phyloP scores from a whole-genome alignment of 1,140 invertebrate genomes.

The Drosophila lowei region DNA sequence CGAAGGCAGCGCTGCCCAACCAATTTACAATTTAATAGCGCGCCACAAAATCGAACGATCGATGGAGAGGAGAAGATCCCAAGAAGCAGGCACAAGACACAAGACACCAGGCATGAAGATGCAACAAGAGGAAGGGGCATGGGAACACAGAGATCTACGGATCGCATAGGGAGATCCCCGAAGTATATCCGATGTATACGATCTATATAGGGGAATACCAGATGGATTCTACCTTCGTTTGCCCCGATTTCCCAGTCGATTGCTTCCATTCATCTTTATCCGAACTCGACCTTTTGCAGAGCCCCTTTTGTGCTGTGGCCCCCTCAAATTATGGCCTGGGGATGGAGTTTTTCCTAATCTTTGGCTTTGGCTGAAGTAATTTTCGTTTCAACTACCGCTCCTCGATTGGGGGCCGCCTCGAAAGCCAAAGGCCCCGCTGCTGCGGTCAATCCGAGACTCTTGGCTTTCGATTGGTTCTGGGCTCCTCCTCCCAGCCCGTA shows the following conservation, averaged over 20 bases:
- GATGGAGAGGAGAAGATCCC: slow-evolving; percentile 15
- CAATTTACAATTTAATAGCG: slow-evolving; percentile 81
- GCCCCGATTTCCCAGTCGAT: no score
- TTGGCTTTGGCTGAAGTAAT: slow-evolving; percentile 44
- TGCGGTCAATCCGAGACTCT: slow-evolving; percentile 49
- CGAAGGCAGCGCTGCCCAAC: slow-evolving; percentile 60
- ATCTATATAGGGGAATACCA: no score
- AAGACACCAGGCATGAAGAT: slow-evolving; percentile 3
- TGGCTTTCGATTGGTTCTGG: slow-evolving; percentile 27
- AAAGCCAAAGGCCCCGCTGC: slow-evolving; percentile 42
- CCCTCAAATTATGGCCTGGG: no score
- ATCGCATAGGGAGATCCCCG: neutral
- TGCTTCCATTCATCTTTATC: slow-evolving; percentile 14
- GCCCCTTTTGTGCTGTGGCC: no score
- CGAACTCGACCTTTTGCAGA: neutral
- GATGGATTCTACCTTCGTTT: no score
- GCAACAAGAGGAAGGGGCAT: slow-evolving; percentile 4
- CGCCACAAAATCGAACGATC: slow-evolving; percentile 78
- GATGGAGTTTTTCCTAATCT: slow-evolving; percentile 35
- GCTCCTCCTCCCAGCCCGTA: no score
- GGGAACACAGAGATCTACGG: slow-evolving; percentile 5
- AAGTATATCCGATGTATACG: neutral
- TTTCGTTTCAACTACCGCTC: slow-evolving; percentile 55
- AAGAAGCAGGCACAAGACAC: no score
- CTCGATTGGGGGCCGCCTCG: slow-evolving; percentile 39